These are phyloP conservation scores for Poecilobothrus nobilitatus DNA, from an alignment of 2,888 invertebrate species.

Conservation along the genomic window DNA sequence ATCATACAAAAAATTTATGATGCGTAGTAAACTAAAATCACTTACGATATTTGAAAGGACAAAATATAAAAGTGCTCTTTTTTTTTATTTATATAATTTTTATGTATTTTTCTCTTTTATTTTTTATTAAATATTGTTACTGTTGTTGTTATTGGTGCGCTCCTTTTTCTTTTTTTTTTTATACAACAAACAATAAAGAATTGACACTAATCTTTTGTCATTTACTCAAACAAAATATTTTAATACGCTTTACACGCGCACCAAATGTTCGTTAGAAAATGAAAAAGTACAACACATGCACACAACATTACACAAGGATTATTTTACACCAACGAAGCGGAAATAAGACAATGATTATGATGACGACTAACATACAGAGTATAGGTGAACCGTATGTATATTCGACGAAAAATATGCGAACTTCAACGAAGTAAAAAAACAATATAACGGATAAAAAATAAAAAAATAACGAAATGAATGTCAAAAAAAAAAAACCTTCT, in stretches of 20 bases:
- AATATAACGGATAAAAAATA: too few relatives aligned
- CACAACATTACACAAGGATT: not conserved
- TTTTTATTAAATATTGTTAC: not conserved
- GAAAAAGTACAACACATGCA: not conserved
- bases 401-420: too few relatives aligned
- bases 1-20: too few relatives aligned
- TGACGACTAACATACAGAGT: not conserved
- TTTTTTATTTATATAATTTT: not conserved
- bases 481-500: too few relatives aligned
- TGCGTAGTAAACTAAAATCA: not conserved
- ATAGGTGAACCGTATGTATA: too few relatives aligned
- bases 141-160: too few relatives aligned
- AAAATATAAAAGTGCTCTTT: not conserved
- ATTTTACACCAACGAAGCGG: not conserved
- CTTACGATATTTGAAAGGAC: not conserved
- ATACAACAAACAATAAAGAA: not conserved
- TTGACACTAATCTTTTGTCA: slow-evolving; percentile 3
- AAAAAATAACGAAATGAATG: too few relatives aligned
- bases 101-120: not conserved
- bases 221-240: not conserved
- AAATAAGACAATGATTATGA: not conserved
- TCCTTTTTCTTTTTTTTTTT: not conserved
- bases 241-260: not conserved
- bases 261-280: not conserved
- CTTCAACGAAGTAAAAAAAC: too few relatives aligned